Base-by-base conservation (phyloP, 2,797 vertebrate genomes). In the Heterohyrax brucei region DNA sequence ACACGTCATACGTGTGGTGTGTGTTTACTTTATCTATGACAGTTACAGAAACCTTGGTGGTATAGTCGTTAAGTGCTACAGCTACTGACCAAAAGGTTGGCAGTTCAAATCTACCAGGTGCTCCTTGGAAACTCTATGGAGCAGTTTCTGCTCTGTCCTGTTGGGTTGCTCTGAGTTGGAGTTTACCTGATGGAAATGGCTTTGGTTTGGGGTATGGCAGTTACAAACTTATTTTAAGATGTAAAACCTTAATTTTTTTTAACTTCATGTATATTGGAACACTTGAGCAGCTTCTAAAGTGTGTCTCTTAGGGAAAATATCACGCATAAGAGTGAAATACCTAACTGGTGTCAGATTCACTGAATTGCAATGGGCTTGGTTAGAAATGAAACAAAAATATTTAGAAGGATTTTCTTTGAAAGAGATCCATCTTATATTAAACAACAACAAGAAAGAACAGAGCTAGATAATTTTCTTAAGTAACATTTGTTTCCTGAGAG, bases 271-370 rank as follows among this genome's bases (percentile, higher is more conserved):
- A 13, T 39, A 76, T 68, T 26, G 9, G 80, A 87, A 76, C 66
- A 13, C 3, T 61, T 84, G 44, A 14, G 9, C 64, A 10, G 4
- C 19, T 46, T 89, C 48, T 81, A 22, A 89, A 81, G 70, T 72
- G 6, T 28, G 19, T 44, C 68, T 92, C 62, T 83, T 61, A 62
- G 64, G 50, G 73, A 83, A 95, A 94, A 80, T 30, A 76, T 21
- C 26, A 46, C 18, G 24, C 30, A 46, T 21, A 30, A 44, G 16
- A 44, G 73, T 53, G n/a, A 84, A 77, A 26, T 62, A 12, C 76
- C 24, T 56, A 56, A 56, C 53, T 13, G 53, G 53, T 14, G 13
- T 56, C 53, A 56, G 53, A 56, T 56, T 56, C 13, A 56, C 53
- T 56, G 13, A 56, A 16, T 16, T 2, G 53, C 53, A 56, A 56